Evolutionary conservation across 1,140 invertebrate genomes (phyloP).

Genomic region (Laupala kohalensis): DNA sequence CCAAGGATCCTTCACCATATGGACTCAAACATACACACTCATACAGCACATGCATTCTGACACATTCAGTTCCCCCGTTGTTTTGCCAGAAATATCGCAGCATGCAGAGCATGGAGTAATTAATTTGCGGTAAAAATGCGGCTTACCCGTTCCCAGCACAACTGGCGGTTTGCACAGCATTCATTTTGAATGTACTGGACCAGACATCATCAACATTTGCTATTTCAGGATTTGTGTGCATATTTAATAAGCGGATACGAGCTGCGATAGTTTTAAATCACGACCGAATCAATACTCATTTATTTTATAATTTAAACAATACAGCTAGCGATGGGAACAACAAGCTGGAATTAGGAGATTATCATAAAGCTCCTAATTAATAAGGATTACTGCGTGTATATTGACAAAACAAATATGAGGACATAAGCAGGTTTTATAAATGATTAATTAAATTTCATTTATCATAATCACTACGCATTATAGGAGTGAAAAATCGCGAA

Average conservation of each 20-base stretch:
- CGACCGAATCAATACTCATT: background rate
- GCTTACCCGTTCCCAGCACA: background rate
- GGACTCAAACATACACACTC: too few species aligned
- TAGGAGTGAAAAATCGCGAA: background rate
- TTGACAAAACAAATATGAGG: background rate
- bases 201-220: background rate
- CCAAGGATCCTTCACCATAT: too few species aligned
- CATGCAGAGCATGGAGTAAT: too few species aligned
- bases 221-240: background rate
- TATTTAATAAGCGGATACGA: background rate
- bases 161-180: background rate
- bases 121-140: background rate
- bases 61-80: too few species aligned
- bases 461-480: background rate
- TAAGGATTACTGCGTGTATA: background rate
- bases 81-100: too few species aligned
- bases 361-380: background rate
- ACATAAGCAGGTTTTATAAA: background rate
- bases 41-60: too few species aligned
- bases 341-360: background rate
- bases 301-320: background rate
- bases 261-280: background rate
- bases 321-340: background rate
- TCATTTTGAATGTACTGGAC: background rate
- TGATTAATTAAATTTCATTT: background rate